Percentiles rank a stretch among this genome's conserved stretches.
Conservation (phyloP, 2,113 vertebrate genomes). For the Shinisaurus crocodilurus region DNA sequence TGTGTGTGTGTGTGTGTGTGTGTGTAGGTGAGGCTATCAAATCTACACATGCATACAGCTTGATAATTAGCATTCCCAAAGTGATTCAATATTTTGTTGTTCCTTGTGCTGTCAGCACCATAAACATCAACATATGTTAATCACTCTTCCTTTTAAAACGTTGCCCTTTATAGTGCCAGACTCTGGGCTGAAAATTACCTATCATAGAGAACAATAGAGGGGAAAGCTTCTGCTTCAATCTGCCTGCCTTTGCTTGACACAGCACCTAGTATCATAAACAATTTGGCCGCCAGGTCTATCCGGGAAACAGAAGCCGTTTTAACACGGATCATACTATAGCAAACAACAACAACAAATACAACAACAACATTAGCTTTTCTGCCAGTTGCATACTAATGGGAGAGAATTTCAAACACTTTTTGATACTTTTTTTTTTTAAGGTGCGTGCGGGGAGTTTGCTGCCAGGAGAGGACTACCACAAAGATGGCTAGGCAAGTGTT, state of each 20-base stretch:
- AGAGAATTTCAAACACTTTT: slow-evolving; percentile 8
- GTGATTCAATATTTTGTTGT: background rate
- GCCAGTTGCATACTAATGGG: background rate
- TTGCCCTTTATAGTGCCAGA: slow-evolving; percentile 41
- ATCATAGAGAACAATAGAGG: slow-evolving; percentile 20
- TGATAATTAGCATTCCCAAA: background rate
- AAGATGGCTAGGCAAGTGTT: background rate
- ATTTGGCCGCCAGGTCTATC: slow-evolving; percentile 13
- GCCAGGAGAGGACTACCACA: background rate
- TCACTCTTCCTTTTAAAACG: slow-evolving; percentile 30
- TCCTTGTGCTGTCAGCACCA: background rate
- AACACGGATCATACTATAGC: background rate
- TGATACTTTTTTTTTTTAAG: no score
- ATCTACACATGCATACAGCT: background rate
- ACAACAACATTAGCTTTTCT: background rate
- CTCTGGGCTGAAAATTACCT: slow-evolving; percentile 44
- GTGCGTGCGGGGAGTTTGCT: no score
- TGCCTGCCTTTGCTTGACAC: slow-evolving; percentile 32
- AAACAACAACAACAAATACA: background rate
- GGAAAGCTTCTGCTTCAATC: slow-evolving; percentile 37
- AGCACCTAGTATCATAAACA: slow-evolving; percentile 2
- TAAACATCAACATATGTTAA: slow-evolving; percentile 34
- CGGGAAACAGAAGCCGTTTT: background rate
- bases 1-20: no score
- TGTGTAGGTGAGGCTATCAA: background rate